Percentiles rank a stretch among this genome's conserved stretches.
phyloP scores from a whole-genome alignment of 2,888 invertebrate genomes.

The Cheilosia soror region DNA sequence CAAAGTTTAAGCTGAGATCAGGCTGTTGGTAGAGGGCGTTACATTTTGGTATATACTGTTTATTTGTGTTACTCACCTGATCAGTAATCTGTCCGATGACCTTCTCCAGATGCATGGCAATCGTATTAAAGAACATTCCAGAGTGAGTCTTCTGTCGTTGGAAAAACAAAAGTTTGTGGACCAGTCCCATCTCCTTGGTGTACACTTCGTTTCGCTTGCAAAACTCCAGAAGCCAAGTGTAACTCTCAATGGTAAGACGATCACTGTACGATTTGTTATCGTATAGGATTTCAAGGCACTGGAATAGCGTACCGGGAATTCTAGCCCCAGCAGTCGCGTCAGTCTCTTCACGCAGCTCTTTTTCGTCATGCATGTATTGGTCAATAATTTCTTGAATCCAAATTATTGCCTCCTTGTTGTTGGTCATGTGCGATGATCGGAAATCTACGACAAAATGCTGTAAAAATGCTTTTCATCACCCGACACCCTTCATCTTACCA shows the following conservation, averaged over 20 bases:
- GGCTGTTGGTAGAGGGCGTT: slow-evolving; percentile 19
- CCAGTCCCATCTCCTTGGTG: slow-evolving; percentile 79
- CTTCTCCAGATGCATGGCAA: slow-evolving; percentile 80
- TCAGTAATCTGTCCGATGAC: slow-evolving; percentile 79
- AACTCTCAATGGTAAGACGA: slow-evolving; percentile 80
- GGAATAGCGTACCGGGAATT: slow-evolving; percentile 79
- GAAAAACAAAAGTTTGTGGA: slow-evolving; percentile 81
- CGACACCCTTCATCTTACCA: slow-evolving; percentile 75
- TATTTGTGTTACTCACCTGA: slow-evolving; percentile 60
- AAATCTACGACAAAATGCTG: slow-evolving; percentile 72
- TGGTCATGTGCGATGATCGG: slow-evolving; percentile 67
- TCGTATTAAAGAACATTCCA: slow-evolving; percentile 81
- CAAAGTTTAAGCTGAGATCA: slow-evolving; percentile 68
- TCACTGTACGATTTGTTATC: slow-evolving; percentile 80
- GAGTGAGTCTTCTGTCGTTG: slow-evolving; percentile 82
- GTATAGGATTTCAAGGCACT: slow-evolving; percentile 81
- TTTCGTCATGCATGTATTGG: slow-evolving; percentile 78
- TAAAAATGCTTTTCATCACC: neutral
- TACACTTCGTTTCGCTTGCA: slow-evolving; percentile 80
- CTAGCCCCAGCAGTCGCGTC: slow-evolving; percentile 76
- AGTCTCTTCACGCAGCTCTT: slow-evolving; percentile 76
- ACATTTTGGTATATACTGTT: neutral
- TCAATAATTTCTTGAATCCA: slow-evolving; percentile 80
- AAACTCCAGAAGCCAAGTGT: slow-evolving; percentile 81
- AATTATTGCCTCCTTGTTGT: slow-evolving; percentile 77